phyloP scores from a whole-genome alignment of 1,140 invertebrate genomes.

The Drosophila punjabiensis region DNA sequence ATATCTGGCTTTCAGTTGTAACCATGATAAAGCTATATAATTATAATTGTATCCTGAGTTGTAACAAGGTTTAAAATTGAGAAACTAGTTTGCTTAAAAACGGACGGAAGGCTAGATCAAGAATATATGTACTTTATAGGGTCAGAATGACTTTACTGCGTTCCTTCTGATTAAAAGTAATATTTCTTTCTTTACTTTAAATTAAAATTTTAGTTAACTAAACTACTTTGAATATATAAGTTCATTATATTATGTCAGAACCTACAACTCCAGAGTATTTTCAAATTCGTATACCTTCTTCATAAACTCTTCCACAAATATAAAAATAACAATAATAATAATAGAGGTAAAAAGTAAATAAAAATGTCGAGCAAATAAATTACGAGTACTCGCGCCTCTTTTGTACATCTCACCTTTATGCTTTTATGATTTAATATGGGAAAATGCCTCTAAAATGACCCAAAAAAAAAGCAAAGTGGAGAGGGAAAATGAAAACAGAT shows the following conservation, averaged over 20 bases:
- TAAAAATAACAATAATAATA: conserved; percentile 47
- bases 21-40: too few species aligned
- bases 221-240: too few species aligned
- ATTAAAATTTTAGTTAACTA: too few species aligned
- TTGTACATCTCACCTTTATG: conserved; percentile 47
- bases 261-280: background rate
- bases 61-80: too few species aligned
- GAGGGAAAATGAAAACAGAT: conserved; percentile 37
- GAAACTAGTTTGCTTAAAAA: too few species aligned
- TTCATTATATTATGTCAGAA: background rate
- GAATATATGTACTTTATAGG: too few species aligned
- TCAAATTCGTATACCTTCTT: background rate
- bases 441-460: conserved; percentile 50
- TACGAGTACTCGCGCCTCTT: conserved; percentile 34
- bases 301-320: conserved; percentile 2
- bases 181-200: too few species aligned
- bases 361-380: conserved; percentile 38
- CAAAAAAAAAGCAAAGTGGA: conserved; percentile 7
- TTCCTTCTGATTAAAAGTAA: too few species aligned
- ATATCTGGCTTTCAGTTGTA: too few species aligned
- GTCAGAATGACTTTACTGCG: too few species aligned
- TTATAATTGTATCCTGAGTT: too few species aligned
- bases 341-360: conserved; percentile 55
- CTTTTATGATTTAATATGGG: conserved; percentile 67
- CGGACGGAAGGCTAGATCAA: too few species aligned